phyloP scores from a whole-genome alignment of 2,797 vertebrate genomes.

The Squalus acanthias region DNA sequence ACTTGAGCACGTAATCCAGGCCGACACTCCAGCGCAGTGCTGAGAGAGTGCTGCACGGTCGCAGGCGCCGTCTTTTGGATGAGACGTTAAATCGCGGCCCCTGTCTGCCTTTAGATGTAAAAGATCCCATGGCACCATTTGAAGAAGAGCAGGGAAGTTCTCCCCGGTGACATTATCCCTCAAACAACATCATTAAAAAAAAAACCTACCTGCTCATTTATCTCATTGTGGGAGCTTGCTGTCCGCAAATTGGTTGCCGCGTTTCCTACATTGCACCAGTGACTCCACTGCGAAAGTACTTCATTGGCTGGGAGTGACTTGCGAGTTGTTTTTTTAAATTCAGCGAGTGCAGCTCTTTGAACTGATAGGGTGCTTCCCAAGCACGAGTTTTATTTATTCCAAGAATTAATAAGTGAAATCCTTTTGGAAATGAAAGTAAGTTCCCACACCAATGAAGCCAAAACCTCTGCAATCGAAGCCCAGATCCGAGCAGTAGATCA shows the following conservation, averaged over 20 bases:
- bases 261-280: too few relatives aligned
- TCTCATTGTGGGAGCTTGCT: too few relatives aligned
- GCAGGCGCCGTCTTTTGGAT: not conserved
- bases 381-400: not conserved
- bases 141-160: not conserved
- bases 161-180: not conserved
- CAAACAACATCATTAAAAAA: not conserved
- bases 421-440: not conserved
- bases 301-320: too few relatives aligned
- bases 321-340: too few relatives aligned
- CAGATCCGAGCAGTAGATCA: not conserved
- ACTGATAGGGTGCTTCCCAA: not conserved
- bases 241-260: too few relatives aligned
- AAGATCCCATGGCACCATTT: not conserved
- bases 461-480: not conserved
- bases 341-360: not conserved
- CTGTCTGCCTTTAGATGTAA: not conserved
- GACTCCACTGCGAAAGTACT: too few relatives aligned
- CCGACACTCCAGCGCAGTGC: not conserved
- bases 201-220: not conserved
- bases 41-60: too few relatives aligned
- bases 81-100: not conserved
- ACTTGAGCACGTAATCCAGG: too few relatives aligned
- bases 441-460: not conserved
- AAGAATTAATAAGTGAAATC: not conserved